Base-by-base conservation (phyloP, 2,888 invertebrate species). In the Polydrusus pterygomalis region DNA sequence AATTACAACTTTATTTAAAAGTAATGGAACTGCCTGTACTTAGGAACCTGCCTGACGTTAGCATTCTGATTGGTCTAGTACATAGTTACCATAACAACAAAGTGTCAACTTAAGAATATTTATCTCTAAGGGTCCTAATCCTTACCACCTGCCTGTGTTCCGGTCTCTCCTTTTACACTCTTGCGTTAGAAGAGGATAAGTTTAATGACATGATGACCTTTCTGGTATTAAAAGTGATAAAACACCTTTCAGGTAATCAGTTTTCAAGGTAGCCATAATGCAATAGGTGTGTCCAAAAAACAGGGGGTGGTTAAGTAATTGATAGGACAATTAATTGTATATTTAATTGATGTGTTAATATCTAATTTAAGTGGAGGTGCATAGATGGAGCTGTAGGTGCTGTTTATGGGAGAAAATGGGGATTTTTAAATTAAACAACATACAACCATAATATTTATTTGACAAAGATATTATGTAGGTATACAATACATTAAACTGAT, bases 201-300 rank as follows among this genome's bases (percentile, higher is more conserved):
- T 6, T 30, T 34, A 15, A 38, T n/a, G 25, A 38, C 17, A 25
- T n/a, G 54, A 54, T 60, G 11, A 60, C 3, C 38, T 38, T n/a
- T 10, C 34, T 34, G 17, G 38, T 15, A 18, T 38, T 38, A 15
- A n/a, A 56, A 38, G 1, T 17, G 38, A 18, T 38, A 60, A 49
- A 56, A 56, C 34, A 60, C 38, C 38, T 60, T 56, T 56, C 25
- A 60, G 38, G 17, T 60, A 15, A 18, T 10, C 1, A 56, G 25
- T 56, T n/a, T 70, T 60, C 30, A 43, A 69, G 70, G 75, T 54
- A 30, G 70, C 75, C 75, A 75, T 74, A 63, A 49, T 47, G 20
- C 17, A 15, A 64, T 47, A 75, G 75, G 75, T 75, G 75, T 75
- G 70, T 64, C 75, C 65, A 13, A 60, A 63, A 43, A 58, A 17